These are phyloP conservation scores for Equus przewalskii DNA, from an alignment of 2,113 vertebrate species.

Conservation along the genomic window DNA sequence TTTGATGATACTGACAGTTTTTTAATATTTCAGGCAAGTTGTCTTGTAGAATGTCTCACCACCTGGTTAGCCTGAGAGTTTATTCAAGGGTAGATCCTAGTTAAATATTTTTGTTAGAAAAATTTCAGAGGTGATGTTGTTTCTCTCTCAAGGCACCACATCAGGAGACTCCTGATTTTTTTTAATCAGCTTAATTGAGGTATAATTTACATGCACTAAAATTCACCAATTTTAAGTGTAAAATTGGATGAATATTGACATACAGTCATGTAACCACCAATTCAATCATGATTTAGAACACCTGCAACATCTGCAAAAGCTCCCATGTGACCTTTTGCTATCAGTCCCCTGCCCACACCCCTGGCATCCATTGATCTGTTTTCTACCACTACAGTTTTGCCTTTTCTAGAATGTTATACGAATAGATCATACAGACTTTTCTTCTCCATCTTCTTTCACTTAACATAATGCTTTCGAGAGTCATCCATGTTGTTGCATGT, in stretches of 20 bases:
- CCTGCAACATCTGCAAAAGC: neutral
- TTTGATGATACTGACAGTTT: neutral
- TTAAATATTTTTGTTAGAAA: slow-evolving; percentile 7
- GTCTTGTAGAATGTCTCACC: neutral
- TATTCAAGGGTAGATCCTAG: neutral
- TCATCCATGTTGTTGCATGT: neutral
- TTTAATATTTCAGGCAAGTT: neutral
- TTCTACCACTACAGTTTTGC: neutral
- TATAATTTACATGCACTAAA: neutral
- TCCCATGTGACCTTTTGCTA: neutral
- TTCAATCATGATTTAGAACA: neutral
- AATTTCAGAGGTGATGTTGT: neutral
- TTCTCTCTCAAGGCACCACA: neutral
- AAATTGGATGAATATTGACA: neutral
- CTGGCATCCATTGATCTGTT: neutral
- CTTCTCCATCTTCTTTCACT: neutral
- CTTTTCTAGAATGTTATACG: neutral
- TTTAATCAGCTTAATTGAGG: neutral
- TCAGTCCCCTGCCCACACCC: neutral
- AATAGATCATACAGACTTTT: neutral
- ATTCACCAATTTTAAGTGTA: neutral
- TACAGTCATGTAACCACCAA: neutral
- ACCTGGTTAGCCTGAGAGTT: neutral
- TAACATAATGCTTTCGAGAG: neutral
- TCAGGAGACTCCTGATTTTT: neutral